Conservation (phyloP, 2,888 invertebrate genomes). For the Lutraria lutraria region DNA sequence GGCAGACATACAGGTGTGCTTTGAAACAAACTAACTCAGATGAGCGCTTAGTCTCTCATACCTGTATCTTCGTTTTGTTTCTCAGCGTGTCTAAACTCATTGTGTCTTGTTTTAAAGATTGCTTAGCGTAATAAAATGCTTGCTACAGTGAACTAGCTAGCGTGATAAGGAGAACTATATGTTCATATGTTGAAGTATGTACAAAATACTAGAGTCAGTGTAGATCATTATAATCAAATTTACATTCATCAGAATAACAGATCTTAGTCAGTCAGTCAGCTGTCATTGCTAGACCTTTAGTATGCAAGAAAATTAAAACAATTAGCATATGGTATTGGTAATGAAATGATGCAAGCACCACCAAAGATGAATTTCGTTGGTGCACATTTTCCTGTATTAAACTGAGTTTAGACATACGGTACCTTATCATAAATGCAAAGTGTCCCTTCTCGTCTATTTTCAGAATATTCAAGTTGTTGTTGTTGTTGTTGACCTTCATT, state of each 20-base stretch:
- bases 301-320: not conserved
- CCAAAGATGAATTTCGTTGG: not conserved
- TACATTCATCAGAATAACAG: too few species aligned
- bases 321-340: not conserved
- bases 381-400: not conserved
- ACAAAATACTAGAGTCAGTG: not conserved
- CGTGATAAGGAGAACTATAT: not conserved
- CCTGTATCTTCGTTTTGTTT: not conserved
- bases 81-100: not conserved
- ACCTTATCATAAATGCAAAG: not conserved
- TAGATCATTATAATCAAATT: not conserved
- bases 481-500: constrained; percentile 29
- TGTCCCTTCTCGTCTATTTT: constrained; percentile 14
- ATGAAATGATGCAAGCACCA: not conserved
- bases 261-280: too few species aligned
- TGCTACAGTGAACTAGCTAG: constrained; percentile 1
- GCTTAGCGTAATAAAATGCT: not conserved
- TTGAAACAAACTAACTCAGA: constrained; percentile 4
- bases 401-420: not conserved
- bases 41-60: not conserved
- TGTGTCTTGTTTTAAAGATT: not conserved
- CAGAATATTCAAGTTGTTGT: constrained; percentile 30
- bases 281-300: too few species aligned
- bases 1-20: not conserved
- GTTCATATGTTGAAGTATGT: not conserved